Base-by-base conservation (phyloP, 2,113 vertebrate species). In the Bostrychus sinensis region DNA sequence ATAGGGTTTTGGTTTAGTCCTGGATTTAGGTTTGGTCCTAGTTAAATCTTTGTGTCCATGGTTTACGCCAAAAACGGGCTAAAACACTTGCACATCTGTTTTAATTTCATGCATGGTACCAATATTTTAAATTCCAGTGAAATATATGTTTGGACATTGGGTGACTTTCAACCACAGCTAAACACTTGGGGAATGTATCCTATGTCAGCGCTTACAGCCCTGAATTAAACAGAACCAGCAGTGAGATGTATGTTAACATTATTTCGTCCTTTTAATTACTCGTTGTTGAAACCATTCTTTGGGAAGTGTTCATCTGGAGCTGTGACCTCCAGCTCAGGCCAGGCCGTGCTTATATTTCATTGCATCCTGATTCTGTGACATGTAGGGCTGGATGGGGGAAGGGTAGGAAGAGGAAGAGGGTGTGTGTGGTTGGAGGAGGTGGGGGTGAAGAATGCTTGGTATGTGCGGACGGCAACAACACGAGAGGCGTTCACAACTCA, bases 401-500 rank as follows among this genome's bases (percentile, higher is more conserved):
- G 89, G 89, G 85, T 82, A 87, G 81, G 80, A 88, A 88, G 84
- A 86, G 88, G 86, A 88, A 90, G 85, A 79, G 81, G 61, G 78
- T 57, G 72, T 85, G 86, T 78, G 80, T 79, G 81, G 79, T 82
- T 70, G 80, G 82, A 80, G 90, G 87, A 70, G 86, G 88, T 84
- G 89, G 89, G 88, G 87, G 82, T 86, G 86, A 91, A 90, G 91
- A 93, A 93, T 93, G 90, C 88, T 88, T 89, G 91, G 91, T 90
- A 92, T 93, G 91, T 79, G 80, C 89, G 86, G 85, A 61, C 84
- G 89, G 84, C 41, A 70, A 80, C 80, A 89, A 77, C 78, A 66
- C 66, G 53, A 72, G 62, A 78, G 66, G 75, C 62, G 80, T 5
- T 16, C 12, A 45, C 10, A 7, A 56, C 17, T 1, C 8, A 62